phyloP scores from a whole-genome alignment of 2,113 vertebrate species.

The Aegithalos caudatus region DNA sequence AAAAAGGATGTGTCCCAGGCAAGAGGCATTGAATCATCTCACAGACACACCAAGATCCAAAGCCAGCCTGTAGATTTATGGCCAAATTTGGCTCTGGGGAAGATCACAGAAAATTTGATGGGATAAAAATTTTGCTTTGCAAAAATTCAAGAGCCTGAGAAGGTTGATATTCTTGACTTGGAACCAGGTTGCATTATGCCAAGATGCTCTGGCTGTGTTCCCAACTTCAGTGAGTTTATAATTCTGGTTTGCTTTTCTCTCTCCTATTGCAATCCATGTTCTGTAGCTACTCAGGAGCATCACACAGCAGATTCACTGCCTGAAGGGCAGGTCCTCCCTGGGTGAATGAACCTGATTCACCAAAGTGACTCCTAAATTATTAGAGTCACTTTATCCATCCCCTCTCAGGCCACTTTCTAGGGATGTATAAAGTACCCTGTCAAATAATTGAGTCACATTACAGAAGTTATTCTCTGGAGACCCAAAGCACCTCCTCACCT shows the following conservation, averaged over 20 bases:
- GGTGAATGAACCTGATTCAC: background rate
- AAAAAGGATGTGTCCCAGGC: background rate
- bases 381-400: background rate
- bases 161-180: background rate
- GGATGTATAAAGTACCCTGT: background rate
- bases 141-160: background rate
- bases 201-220: background rate
- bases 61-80: background rate
- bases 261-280: fast-evolving
- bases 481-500: background rate
- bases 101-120: background rate
- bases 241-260: background rate
- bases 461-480: background rate
- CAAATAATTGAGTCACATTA: background rate
- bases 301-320: background rate
- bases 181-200: background rate
- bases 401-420: background rate
- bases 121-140: background rate
- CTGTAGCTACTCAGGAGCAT: background rate
- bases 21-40: fast-evolving
- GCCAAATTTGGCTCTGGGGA: background rate
- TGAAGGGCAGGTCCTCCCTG: background rate
- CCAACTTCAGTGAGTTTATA: background rate
- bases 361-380: background rate
- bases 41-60: background rate